These are phyloP conservation scores for Cyprinus carpio DNA, from an alignment of 2,113 vertebrate genomes.

Conservation along the genomic window DNA sequence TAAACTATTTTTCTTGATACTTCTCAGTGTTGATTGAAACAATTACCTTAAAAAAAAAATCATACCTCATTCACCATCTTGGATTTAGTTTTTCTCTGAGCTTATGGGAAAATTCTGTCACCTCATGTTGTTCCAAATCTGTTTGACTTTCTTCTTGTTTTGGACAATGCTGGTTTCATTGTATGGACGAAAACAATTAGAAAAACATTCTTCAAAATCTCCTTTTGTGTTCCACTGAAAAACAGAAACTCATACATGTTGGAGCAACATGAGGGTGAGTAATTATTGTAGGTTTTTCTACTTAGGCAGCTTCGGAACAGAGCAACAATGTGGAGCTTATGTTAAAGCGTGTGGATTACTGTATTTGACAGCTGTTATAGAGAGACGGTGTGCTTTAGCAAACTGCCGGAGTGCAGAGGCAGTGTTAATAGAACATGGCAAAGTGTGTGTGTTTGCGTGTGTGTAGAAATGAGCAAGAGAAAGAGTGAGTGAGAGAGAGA, in stretches of 20 bases:
- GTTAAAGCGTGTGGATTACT: constrained; percentile 77
- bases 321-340: constrained; percentile 67
- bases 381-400: constrained; percentile 67
- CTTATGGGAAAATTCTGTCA: too few relatives aligned
- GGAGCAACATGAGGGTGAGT: background rate
- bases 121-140: background rate
- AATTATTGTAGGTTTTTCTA: background rate
- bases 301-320: constrained; percentile 27
- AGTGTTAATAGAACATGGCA: constrained; percentile 71
- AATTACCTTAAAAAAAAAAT: background rate
- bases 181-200: background rate
- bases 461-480: background rate
- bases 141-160: background rate
- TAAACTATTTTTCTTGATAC: background rate
- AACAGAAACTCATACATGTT: background rate
- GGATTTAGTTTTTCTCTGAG: background rate
- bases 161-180: background rate
- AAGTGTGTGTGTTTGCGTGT: constrained; percentile 35
- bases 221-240: background rate
- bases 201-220: background rate
- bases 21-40: background rate
- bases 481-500: background rate
- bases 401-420: constrained; percentile 65
- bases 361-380: constrained; percentile 76
- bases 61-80: background rate